Evolutionary conservation across 2,797 vertebrate genomes (phyloP), one percentile per base, ranked within the genome.

Genomic region (Gymnodraco acuticeps): DNA sequence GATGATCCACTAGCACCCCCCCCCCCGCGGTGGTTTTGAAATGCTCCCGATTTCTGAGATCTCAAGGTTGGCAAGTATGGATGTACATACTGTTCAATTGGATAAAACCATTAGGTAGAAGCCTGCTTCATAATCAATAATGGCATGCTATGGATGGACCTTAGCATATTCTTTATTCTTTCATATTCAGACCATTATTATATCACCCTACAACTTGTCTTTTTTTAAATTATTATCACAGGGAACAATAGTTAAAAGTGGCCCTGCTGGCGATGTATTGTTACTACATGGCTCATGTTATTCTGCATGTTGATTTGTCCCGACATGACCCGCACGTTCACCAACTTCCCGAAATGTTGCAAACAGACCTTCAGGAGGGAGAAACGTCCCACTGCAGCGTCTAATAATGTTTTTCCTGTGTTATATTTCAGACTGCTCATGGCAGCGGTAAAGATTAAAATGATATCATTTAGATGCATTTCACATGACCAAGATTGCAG

Each of bases 271-370:
- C 27, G 27, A 27, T 27, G 27, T 27, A 27, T 27, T 27, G 27
- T 27, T 27, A 27, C 27, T 4, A 5, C 27, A 27, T 27, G 27
- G 27, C 27, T 4, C 27, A 27, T 38, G 51, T 67, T 56, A 19
- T 7, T 46, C 27, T 61, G 10, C 16, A 46, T 20, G 27, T 51
- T 50, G 3, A 48, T 60, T n/a, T 62, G 43, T 55, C n/a, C 46
- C 15, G 20, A 20, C 16, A 31, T 62, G 55, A 62, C 15, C 56
- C 46, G 41, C 43, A 15, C 2, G 16, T 41, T 59, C 14, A 23
- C 12, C 16, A 58, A 68, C 58, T 68, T 81, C 45, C 70, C 0
- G 0, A 61, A 51, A 64, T 78, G 47, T 64, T 59, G 52, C 71
- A 64, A 42, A 72, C 11, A 63, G 17, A 50, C 4, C 13, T 14